phyloP scores from a whole-genome alignment of 2,888 invertebrate species.

The Brenthis ino region DNA sequence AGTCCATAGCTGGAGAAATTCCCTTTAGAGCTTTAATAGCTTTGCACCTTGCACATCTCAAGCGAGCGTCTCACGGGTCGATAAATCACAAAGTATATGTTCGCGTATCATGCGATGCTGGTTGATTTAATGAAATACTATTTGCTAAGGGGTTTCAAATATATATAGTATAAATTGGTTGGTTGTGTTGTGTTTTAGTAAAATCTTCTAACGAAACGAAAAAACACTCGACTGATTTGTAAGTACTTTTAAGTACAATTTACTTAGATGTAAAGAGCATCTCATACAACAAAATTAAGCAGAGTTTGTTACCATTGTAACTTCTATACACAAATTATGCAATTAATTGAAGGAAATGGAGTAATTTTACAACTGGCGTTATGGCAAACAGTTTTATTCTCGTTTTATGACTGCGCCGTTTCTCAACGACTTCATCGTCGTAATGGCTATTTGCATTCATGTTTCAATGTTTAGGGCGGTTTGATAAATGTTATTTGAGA shows the following conservation, averaged over 20 bases:
- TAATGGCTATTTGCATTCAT: conserved; percentile 31
- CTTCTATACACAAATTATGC: conserved; percentile 28
- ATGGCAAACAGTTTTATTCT: conserved; percentile 27
- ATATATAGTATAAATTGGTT: no score
- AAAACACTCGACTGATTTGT: no score
- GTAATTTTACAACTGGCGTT: conserved; percentile 30
- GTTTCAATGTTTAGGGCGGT: conserved; percentile 26
- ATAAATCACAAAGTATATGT: conserved; percentile 11
- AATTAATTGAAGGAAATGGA: conserved; percentile 30
- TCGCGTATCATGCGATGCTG: no score
- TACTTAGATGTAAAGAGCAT: no score
- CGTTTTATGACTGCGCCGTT: conserved; percentile 31
- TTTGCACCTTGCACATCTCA: conserved; percentile 15
- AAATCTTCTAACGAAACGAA: no score
- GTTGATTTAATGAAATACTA: no score
- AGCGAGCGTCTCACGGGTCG: conserved; percentile 15
- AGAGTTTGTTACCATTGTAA: neutral
- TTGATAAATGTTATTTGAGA: conserved; percentile 22
- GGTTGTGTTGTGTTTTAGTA: no score
- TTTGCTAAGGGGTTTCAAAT: no score
- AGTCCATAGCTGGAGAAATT: no score
- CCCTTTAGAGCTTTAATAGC: neutral
- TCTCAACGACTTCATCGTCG: conserved; percentile 32
- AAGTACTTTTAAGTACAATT: no score
- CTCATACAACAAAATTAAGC: no score